Conservation (phyloP, 2,113 vertebrate species). For the Climacteris rufus region DNA sequence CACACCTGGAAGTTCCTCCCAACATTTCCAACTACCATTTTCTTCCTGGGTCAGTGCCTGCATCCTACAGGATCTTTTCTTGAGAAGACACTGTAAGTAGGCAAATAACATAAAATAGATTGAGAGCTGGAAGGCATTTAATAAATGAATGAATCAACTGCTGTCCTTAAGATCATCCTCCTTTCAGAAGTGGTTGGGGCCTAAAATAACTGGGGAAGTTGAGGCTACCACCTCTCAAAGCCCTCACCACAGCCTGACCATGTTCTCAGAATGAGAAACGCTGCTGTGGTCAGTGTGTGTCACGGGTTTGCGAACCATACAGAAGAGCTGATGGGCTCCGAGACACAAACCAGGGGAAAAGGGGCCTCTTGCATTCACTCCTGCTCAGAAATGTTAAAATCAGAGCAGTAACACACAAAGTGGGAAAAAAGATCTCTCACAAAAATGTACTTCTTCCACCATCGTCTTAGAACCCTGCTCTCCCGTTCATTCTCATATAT, state of each 20-base stretch:
- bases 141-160: background rate
- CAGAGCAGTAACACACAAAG: background rate
- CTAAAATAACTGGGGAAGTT: background rate
- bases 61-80: background rate
- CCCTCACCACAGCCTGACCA: background rate
- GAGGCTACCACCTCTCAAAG: background rate
- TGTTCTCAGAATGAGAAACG: background rate
- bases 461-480: background rate
- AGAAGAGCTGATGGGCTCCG: background rate
- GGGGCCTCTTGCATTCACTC: background rate
- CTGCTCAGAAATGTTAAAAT: accelerated
- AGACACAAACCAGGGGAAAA: background rate
- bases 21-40: background rate
- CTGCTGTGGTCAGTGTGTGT: background rate
- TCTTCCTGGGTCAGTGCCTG: background rate
- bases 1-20: background rate
- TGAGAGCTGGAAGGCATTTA: background rate
- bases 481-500: background rate
- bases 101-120: background rate
- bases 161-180: background rate
- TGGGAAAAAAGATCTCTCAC: background rate
- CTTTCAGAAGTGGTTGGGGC: background rate
- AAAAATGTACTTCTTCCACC: background rate
- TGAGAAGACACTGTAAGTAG: background rate
- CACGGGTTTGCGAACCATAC: background rate